Base-by-base conservation (phyloP, 2,888 invertebrate species). In the Lasius platythorax region DNA sequence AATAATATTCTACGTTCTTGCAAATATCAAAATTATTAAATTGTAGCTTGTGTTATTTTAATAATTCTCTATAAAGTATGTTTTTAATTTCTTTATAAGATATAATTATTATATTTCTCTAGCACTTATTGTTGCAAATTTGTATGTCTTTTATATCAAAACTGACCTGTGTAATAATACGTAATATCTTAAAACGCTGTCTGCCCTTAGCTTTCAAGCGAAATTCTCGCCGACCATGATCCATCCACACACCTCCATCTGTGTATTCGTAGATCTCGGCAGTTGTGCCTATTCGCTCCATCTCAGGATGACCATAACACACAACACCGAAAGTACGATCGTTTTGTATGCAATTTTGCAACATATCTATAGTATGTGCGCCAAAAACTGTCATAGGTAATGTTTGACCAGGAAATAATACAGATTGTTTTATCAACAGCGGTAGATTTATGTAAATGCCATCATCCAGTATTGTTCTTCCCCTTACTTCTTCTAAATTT, bases 381-480 rank as follows among this genome's bases (percentile, higher is more conserved):
- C 96, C 93, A 82, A 95, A 95, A 4, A 97, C 95, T 63, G 97
- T 96, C 87, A 98, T 96, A 0, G 98, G 98, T 37, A 98, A 94
- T 1, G 97, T 97, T 95, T 98, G 98, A 1, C 98, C 98, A 9
- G 98, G 98, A 88, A 98, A 97, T 23, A 97, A 94, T 40, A 98
- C 95, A 68, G 96, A 95, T 63, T 96, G 96, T 84, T 96, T 95
- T 67, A 96, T 94, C 53, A 97, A 95, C 70, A 97, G 93, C 5
- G 97, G 96, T 84, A 97, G 93, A 33, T 95, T 95, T 81, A 96
- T 95, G 23, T 95, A 93, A 82, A 95, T 95, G 61, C 95, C 96
- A 64, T 96, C 95, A 87, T 97, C 97, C 70, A 97, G 94, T 84
- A 97, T 95, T 50, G 96, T 96, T n/a, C 97, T 95, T 1, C 97